Evolutionary conservation across 2,888 invertebrate genomes (phyloP), one percentile per base, ranked within the genome.

Genomic region (Candidula unifasciata): DNA sequence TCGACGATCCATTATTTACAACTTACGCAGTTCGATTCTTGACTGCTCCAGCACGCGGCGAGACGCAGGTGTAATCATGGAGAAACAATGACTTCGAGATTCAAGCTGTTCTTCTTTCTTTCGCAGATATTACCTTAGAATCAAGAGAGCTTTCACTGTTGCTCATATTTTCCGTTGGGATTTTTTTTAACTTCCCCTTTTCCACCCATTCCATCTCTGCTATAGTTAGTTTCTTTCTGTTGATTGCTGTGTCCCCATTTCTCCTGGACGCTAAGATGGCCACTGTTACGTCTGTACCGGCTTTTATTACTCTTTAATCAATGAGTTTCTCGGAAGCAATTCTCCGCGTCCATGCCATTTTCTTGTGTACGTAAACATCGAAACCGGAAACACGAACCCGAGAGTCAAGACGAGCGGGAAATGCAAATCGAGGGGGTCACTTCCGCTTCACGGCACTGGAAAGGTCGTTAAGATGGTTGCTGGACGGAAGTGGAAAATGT

Each of bases 381-480:
- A 64, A 60, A 82, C 82, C 82, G 82, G 82, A 82, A 74, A 44
- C 37, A 33, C 16, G 74, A 82, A 33, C 44, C 69, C 27, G 68
- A 57, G 64, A 74, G 82, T 82, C 82, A 82, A 82, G 82, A 82
- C 80, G 82, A 74, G 82, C 82, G 37, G 37, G 54, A 82, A 74
- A 82, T 82, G 82, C 74, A 82, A 82, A 82, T 82, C 60, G 82
- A 35, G 60, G 24, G 73, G 73, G 82, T 74, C 73, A 82, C 82
- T 82, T 82, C 82, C 82, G 82, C 30, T 64, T 80, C 44, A 52
- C 24, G 13, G 68, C 79, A 68, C 68, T 21, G 13, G 68, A 68
- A 27, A 80, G 21, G 80, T 68, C 80, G 80, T 80, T 80, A 80
- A 54, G 8, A n/a, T 37, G 60, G 78, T 78, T 8, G 24, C 30